phyloP scores from a whole-genome alignment of 23 tunicate genomes.

The Styela plicata region DNA sequence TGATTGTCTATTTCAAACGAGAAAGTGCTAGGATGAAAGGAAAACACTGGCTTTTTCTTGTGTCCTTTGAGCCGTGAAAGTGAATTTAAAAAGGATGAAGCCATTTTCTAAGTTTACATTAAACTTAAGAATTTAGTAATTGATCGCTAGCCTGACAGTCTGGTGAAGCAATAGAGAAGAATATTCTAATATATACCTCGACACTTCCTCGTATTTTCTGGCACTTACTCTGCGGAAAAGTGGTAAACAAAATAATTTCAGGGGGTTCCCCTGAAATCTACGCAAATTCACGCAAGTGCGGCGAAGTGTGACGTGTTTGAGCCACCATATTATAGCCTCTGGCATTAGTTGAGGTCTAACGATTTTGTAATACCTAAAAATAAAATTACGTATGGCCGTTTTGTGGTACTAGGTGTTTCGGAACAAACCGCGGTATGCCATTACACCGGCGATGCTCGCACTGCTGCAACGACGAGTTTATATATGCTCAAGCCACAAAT shows the following conservation, averaged over 20 bases:
- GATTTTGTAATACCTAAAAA: neutral
- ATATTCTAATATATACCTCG: neutral
- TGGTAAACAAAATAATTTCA: neutral
- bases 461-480: neutral
- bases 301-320: neutral
- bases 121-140: no score
- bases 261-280: neutral
- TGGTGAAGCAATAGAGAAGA: no score
- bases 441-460: neutral
- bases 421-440: neutral
- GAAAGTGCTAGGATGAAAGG: neutral
- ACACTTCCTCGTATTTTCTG: neutral
- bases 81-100: no score
- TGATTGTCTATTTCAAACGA: neutral
- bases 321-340: neutral
- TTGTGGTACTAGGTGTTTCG: neutral
- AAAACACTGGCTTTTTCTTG: neutral
- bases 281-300: neutral
- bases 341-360: no score
- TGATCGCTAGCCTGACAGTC: neutral
- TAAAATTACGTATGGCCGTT: neutral
- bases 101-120: no score
- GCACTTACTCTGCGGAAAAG: neutral
- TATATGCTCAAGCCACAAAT: no score
- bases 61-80: no score